Percentiles rank a stretch among this genome's conserved stretches.
Evolutionary conservation across 64 coral and sea anemone species (phyloP).

Genomic region (Astreopora myriophthalma): DNA sequence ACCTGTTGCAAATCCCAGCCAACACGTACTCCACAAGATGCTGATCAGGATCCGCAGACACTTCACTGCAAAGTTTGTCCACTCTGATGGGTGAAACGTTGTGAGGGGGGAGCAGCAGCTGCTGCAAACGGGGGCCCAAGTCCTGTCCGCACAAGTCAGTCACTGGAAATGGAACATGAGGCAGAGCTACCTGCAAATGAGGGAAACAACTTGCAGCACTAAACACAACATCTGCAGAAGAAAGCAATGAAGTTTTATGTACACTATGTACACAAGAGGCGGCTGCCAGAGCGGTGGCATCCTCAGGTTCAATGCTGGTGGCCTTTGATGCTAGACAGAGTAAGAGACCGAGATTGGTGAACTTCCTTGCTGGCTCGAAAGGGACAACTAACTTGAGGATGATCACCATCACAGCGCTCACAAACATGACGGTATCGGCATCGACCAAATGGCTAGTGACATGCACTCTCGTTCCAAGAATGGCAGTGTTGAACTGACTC

Average conservation of each 20-base stretch:
- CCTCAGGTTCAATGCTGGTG: not conserved
- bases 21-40: not conserved
- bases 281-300: not conserved
- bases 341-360: not conserved
- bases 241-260: not conserved
- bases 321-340: not conserved
- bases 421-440: not conserved
- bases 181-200: not conserved
- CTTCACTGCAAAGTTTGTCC: not conserved
- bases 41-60: constrained; percentile 15
- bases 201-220: not conserved
- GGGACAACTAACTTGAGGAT: not conserved
- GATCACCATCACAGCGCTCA: not conserved
- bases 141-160: not conserved
- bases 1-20: not conserved
- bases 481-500: not conserved
- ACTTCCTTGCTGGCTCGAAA: not conserved
- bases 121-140: not conserved
- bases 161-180: not conserved
- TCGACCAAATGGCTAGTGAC: not conserved
- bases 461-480: not conserved
- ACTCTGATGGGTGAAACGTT: not conserved
- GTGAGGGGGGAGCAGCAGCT: not conserved
- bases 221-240: not conserved
- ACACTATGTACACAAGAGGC: not conserved